phyloP scores from a whole-genome alignment of 2,797 vertebrate species.

The Urophycis tenuis region DNA sequence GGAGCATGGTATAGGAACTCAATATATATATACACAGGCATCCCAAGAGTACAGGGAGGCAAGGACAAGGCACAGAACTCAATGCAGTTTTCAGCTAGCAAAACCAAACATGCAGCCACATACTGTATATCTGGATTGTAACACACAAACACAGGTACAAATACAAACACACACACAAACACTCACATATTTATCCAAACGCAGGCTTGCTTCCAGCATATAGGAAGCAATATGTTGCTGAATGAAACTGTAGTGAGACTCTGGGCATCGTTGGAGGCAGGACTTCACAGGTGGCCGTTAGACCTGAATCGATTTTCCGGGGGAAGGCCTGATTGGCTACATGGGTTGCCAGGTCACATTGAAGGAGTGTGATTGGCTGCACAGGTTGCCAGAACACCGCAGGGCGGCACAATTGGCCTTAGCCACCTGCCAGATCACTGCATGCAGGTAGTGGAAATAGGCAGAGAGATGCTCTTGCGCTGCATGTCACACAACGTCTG shows the following conservation, averaged over 20 bases:
- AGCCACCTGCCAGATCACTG: conserved; percentile 50
- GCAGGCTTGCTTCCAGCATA: neutral
- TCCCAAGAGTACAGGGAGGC: too few relatives aligned
- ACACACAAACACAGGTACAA: too few relatives aligned
- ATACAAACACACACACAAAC: too few relatives aligned
- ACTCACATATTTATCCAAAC: neutral
- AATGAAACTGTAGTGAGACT: conserved; percentile 28
- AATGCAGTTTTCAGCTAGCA: neutral
- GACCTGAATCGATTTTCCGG: conserved; percentile 37
- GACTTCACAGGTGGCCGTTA: conserved; percentile 32
- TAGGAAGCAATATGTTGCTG: conserved; percentile 18
- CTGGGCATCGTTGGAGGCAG: conserved; percentile 16
- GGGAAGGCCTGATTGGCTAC: conserved; percentile 37
- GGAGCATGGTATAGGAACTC: too few relatives aligned
- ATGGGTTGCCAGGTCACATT: conserved; percentile 49
- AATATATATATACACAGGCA: too few relatives aligned
- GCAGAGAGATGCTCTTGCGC: neutral
- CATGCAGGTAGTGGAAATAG: conserved; percentile 20
- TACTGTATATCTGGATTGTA: conserved; percentile 33
- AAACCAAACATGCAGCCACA: too few relatives aligned
- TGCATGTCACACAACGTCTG: neutral
- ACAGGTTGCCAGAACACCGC: conserved; percentile 46
- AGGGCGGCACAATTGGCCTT: conserved; percentile 43
- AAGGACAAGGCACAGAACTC: neutral
- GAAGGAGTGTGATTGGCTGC: conserved; percentile 42